These are phyloP conservation scores for Dryobota labecula DNA, from an alignment of 2,888 invertebrate species.

Conservation along the genomic window DNA sequence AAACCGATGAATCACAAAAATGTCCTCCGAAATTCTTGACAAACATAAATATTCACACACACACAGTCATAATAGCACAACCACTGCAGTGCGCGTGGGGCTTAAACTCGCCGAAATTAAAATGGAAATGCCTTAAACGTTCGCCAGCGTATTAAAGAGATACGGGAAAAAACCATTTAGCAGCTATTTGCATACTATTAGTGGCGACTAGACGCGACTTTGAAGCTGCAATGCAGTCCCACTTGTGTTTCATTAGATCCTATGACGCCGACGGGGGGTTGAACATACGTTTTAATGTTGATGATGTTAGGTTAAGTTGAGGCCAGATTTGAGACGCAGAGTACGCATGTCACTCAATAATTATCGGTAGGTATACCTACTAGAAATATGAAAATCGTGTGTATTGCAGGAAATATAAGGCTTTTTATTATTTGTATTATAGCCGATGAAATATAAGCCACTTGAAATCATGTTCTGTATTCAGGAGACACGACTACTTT, in stretches of 20 bases:
- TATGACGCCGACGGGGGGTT: not conserved
- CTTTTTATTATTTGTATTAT: too few relatives aligned
- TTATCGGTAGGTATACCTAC: not conserved
- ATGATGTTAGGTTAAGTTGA: slow-evolving; percentile 6
- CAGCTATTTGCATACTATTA: slow-evolving; percentile 71
- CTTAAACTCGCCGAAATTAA: slow-evolving; percentile 72
- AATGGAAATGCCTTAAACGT: slow-evolving; percentile 73
- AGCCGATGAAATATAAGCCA: not conserved
- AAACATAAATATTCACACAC: slow-evolving; percentile 57
- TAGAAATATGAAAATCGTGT: too few relatives aligned
- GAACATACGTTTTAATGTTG: slow-evolving; percentile 23
- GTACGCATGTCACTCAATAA: not conserved
- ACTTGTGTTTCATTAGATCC: slow-evolving; percentile 60
- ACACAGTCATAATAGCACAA: slow-evolving; percentile 33
- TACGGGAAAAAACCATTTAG: slow-evolving; percentile 70
- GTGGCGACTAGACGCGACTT: slow-evolving; percentile 59
- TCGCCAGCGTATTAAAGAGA: slow-evolving; percentile 68
- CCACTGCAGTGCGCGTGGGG: slow-evolving; percentile 55
- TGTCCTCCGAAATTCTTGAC: slow-evolving; percentile 45
- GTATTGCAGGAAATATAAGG: too few relatives aligned
- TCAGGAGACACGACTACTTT: not conserved
- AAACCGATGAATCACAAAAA: slow-evolving; percentile 27
- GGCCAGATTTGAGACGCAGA: not conserved
- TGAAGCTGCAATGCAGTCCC: slow-evolving; percentile 46
- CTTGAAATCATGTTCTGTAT: not conserved